Evolutionary conservation across 2,113 vertebrate genomes (phyloP).

Genomic region (Hepsetus odoe): DNA sequence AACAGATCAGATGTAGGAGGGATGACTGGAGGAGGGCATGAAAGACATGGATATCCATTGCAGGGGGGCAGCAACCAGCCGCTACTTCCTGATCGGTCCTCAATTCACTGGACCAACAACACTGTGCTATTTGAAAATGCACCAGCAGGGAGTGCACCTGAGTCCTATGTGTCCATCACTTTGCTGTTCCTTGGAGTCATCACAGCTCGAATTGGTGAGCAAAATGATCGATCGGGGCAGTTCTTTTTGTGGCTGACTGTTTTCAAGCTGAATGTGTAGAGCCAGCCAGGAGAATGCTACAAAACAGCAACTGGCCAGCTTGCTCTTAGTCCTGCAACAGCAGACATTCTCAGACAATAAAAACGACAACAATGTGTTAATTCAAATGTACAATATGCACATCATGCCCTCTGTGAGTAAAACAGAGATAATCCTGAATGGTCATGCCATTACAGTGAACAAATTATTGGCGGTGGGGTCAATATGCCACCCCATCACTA

Average conservation of each 20-base stretch:
- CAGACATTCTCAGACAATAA: no score
- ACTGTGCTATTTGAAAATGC: slow-evolving; percentile 78
- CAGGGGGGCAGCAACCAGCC: slow-evolving; percentile 76
- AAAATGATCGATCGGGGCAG: not conserved
- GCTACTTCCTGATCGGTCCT: slow-evolving; percentile 76
- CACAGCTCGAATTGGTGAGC: slow-evolving; percentile 78
- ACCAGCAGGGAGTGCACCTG: slow-evolving; percentile 66
- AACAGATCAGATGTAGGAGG: slow-evolving; percentile 64
- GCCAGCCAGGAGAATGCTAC: no score
- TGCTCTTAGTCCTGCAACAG: no score
- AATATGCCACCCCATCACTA: no score
- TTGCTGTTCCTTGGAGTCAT: slow-evolving; percentile 82
- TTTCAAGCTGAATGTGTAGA: not conserved
- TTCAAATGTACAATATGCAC: not conserved
- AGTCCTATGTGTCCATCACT: slow-evolving; percentile 79
- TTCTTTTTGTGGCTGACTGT: not conserved
- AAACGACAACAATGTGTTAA: not conserved
- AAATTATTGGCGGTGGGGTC: no score
- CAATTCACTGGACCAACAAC: slow-evolving; percentile 84
- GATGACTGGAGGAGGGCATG: slow-evolving; percentile 62
- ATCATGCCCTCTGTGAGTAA: no score
- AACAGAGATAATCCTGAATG: no score
- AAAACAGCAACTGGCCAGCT: no score
- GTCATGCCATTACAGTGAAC: no score
- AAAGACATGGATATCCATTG: slow-evolving; percentile 63